Base-by-base conservation (phyloP, 2,888 invertebrate species). In the Caenorhabditis sp. region DNA sequence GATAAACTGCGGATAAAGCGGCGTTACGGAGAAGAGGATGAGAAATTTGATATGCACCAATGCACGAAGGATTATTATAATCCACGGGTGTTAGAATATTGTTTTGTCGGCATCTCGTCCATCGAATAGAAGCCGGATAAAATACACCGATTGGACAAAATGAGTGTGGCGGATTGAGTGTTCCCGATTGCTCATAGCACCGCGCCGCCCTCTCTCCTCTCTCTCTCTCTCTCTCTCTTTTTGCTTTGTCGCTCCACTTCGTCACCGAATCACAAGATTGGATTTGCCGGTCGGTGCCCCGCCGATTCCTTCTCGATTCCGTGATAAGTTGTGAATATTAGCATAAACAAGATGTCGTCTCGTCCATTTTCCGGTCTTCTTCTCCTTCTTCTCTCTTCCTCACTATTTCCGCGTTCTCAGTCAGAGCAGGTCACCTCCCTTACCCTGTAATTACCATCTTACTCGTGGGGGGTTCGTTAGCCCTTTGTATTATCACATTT, bases 101-200 rank as follows among this genome's bases (percentile, higher is more conserved):
- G 70, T 70, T 70, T 70, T 70, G 70, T 70, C 59, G 70, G 43
- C 48, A 30, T 24, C 52, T 30, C 46, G 50, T n/a, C n/a, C n/a
- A n/a, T n/a, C n/a, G n/a, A n/a, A 66, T 41, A 59, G 70, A 70
- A 70, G 70, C 70, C 70, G 70, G 70, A 70, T 70, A 59, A 59
- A 70, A 70, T 59, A 70, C 70, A 43, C 53, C 70, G 70, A 43
- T 59, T 59, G 45, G 58, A 59, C 56, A 58, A 68, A 68, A 52
- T 59, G 58, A 55, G 63, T 55, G 53, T 65, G 53, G 65, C 37
- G 32, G 61, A 62, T 55, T 61, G 61, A 62, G 56, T 61, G 71
- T 62, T 71, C 62, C 55, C 45, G 50, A 63, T 73, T 73, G 63
- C 72, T 73, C 72, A 72, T 72, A 66, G 43, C 55, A 26, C 15